phyloP scores from a whole-genome alignment of 2,797 vertebrate species.

The Xiphophorus birchmanni region DNA sequence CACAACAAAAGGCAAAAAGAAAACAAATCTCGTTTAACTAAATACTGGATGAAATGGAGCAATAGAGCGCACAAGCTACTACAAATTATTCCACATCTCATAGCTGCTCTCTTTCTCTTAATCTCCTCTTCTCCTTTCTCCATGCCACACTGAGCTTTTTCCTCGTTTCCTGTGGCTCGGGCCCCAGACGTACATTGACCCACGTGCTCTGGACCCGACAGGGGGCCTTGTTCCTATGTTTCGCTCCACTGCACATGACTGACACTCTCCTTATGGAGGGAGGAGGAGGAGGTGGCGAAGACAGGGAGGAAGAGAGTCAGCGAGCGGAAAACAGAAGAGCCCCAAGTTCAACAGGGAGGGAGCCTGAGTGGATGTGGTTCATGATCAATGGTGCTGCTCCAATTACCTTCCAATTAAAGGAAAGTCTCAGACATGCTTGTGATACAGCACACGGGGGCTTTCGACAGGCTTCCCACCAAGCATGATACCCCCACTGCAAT shows the following conservation, averaged over 20 bases:
- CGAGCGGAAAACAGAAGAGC: slow-evolving; percentile 53
- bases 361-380: slow-evolving; percentile 67
- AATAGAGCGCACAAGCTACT: slow-evolving; percentile 63
- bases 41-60: slow-evolving; percentile 75
- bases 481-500: slow-evolving; percentile 43
- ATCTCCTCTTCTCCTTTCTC: slow-evolving; percentile 43
- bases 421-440: slow-evolving; percentile 48
- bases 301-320: slow-evolving; percentile 36
- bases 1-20: slow-evolving; percentile 66
- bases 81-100: slow-evolving; percentile 63
- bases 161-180: slow-evolving; percentile 48
- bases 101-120: slow-evolving; percentile 51
- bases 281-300: slow-evolving; percentile 37
- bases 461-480: slow-evolving; percentile 48
- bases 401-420: slow-evolving; percentile 81
- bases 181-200: slow-evolving; percentile 77
- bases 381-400: slow-evolving; percentile 78
- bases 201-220: slow-evolving; percentile 63
- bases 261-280: slow-evolving; percentile 71
- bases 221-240: slow-evolving; percentile 79
- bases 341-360: slow-evolving; percentile 45
- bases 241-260: slow-evolving; percentile 80
- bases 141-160: neutral
- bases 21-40: slow-evolving; percentile 76
- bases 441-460: slow-evolving; percentile 48